Evolutionary conservation across 2,113 vertebrate species (phyloP).

Genomic region (Shinisaurus crocodilurus): DNA sequence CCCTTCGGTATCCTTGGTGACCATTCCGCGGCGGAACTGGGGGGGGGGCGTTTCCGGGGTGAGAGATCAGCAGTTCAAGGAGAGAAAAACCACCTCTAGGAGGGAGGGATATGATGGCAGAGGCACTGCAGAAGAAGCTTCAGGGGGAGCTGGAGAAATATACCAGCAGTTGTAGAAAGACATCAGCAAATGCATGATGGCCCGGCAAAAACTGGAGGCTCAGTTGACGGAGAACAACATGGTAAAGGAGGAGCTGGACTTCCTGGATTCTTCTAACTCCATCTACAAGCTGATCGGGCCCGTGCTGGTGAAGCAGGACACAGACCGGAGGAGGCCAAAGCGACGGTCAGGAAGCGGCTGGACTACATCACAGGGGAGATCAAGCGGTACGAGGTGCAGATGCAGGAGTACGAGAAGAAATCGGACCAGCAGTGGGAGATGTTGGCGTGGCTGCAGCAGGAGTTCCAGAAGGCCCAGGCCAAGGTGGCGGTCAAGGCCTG

Average conservation of each 20-base stretch:
- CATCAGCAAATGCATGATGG: conserved; percentile 88
- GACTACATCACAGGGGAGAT: conserved; percentile 92
- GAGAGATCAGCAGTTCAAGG: too few species aligned
- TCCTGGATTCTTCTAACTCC: conserved; percentile 84
- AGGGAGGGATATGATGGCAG: conserved; percentile 78
- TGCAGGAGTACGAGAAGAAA: conserved; percentile 87
- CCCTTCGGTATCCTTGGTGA: too few species aligned
- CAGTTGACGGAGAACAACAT: conserved; percentile 92
- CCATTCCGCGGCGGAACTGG: too few species aligned
- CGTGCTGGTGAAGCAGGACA: conserved; percentile 89
- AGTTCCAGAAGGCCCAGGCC: conserved; percentile 87
- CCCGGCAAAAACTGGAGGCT: conserved; percentile 90
- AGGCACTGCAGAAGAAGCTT: conserved; percentile 87
- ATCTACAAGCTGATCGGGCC: conserved; percentile 91
- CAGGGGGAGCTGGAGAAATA: conserved; percentile 87
- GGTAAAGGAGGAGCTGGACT: conserved; percentile 90
- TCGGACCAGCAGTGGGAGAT: conserved; percentile 88
- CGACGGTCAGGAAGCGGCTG: conserved; percentile 88
- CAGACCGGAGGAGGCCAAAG: conserved; percentile 90
- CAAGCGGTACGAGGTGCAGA: conserved; percentile 85
- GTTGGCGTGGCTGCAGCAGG: conserved; percentile 91
- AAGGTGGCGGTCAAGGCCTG: conserved; percentile 80
- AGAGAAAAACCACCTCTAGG: background rate
- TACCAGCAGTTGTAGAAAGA: conserved; percentile 91
- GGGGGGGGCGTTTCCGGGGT: too few species aligned